Conservation (phyloP, 2,113 vertebrate species). For the Oreochromis spilurus region DNA sequence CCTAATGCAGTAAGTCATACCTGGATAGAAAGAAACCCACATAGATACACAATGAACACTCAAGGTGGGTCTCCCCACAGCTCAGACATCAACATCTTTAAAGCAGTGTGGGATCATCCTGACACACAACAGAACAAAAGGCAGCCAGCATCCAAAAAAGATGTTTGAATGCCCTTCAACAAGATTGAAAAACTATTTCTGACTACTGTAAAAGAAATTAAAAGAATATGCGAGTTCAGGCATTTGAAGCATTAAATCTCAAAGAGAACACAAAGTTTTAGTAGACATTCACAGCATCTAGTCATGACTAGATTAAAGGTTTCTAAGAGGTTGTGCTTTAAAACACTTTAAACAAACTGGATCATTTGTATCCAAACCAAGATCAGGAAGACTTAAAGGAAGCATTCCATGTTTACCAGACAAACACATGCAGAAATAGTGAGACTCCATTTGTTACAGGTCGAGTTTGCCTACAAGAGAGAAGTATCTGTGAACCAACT, state of each 20-base stretch:
- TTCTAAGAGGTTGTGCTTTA: neutral
- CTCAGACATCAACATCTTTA: neutral
- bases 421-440: neutral
- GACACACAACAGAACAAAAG: neutral
- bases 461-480: neutral
- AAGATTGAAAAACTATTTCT: rapidly evolving
- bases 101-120: neutral
- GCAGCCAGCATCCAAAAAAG: neutral
- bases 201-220: neutral
- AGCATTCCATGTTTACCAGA: neutral
- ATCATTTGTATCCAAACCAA: neutral
- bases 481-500: neutral
- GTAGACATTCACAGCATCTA: neutral
- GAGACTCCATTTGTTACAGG: neutral
- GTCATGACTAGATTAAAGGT: no score
- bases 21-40: neutral
- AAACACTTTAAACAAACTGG: neutral
- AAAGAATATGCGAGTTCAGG: neutral
- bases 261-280: neutral
- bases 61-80: neutral
- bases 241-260: neutral
- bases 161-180: neutral
- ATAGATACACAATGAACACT: neutral
- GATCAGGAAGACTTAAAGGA: neutral
- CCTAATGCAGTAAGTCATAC: neutral